Base-by-base conservation (phyloP, 2,113 vertebrate genomes). In the Manacus vitellinus region DNA sequence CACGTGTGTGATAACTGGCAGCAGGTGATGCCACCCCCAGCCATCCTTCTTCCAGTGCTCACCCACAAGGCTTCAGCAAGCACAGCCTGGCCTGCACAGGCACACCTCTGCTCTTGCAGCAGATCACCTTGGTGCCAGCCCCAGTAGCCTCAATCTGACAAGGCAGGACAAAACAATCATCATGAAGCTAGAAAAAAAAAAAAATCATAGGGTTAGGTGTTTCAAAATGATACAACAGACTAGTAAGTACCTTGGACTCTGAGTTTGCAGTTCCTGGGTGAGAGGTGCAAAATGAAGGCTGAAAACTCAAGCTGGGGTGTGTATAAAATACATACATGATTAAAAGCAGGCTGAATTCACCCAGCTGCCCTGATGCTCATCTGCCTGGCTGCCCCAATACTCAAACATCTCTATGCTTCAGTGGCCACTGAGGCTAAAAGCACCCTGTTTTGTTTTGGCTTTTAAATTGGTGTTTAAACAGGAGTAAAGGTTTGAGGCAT, bases 1-100 rank as follows among this genome's bases (percentile, higher is more conserved):
- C 56, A 43, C 0, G 0, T 4, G 1, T 75, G 35, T 33, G n/a
- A 9, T 13, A 56, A 70, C 3, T 23, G 51, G n/a, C 18, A 67
- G 68, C 1, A 58, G 35, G 30, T 47, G 70, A 35, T 74, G 68
- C 21, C 62, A 76, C 2, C 41, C 14, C 25, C 37, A 62, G 23
- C 27, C 7, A 0, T 35, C 12, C 35, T 44, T n/a, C 4, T 4
- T 4, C 35, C 84, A 30, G 52, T 5, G 58, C 23, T 76, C 63
- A 56, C 8, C 33, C 37, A 35, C 35, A 51, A 7, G 41, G 82
- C 19, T 68, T 63, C 39, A 17, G 30, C 43, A 66, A 52, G 43
- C 6, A 5, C 81, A 35, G 18, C n/a, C 77, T 19, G 23, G 15
- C 37, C 62, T 39, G 39, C 19, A 4, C 3, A 2, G 10, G 25